phyloP scores from a whole-genome alignment of 2,113 vertebrate genomes.

The Pipra filicauda region DNA sequence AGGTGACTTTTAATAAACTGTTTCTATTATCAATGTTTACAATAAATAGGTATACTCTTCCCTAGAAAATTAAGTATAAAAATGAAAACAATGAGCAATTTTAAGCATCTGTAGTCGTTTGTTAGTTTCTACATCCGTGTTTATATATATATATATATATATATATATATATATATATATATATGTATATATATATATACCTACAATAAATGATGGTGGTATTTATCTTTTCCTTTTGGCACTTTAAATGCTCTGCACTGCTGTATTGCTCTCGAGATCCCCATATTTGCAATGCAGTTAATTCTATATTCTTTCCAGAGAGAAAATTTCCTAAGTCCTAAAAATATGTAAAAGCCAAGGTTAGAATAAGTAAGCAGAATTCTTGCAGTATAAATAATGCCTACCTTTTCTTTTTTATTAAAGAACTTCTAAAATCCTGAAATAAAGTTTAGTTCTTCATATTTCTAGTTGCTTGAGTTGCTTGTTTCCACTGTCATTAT shows the following conservation, averaged over 20 bases:
- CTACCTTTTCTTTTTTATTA: not conserved
- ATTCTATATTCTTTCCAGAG: not conserved
- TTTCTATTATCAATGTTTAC: not conserved
- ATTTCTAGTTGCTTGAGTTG: not conserved
- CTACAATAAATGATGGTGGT: not conserved
- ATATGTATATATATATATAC: too few relatives aligned
- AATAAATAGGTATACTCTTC: not conserved
- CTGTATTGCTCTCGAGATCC: fast-evolving
- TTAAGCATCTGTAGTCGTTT: not conserved
- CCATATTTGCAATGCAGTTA: not conserved
- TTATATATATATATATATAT: not conserved
- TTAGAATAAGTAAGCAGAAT: not conserved
- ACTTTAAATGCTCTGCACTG: not conserved
- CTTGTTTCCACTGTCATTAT: not conserved
- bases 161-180: not conserved
- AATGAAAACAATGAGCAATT: not conserved
- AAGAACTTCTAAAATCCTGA: not conserved
- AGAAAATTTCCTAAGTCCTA: not conserved
- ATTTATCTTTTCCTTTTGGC: not conserved
- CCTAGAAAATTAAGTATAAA: not conserved
- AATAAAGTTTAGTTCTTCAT: not conserved
- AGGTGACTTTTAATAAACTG: slow-evolving; percentile 76
- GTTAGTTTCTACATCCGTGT: not conserved
- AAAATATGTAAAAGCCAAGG: not conserved
- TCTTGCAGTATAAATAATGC: fast-evolving